Evolutionary conservation across 2,888 invertebrate genomes (phyloP), one percentile per base, ranked within the genome.

Genomic region (Leucophenga montana): DNA sequence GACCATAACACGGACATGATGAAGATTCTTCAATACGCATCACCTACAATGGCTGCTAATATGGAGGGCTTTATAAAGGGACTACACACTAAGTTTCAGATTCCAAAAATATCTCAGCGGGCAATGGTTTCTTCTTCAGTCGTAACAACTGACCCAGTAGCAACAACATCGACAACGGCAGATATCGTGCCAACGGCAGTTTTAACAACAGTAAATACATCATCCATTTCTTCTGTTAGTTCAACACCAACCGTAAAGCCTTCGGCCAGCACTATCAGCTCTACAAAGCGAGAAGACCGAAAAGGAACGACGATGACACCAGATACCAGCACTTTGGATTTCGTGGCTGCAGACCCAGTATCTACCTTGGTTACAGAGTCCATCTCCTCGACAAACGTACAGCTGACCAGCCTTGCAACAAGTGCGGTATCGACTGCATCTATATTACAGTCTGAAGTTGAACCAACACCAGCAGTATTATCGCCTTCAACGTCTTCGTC

Each of bases 41-140:
- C 92, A 62, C 86, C 89, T 1, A 89, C 90, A 56, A 90, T 92
- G 86, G 92, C 93, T 2, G 91, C 93, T 18, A 86, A 78, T 68
- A 92, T 94, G 81, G 95, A 95, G 82, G 93, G 94, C 11, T 90
- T 94, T 68, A 94, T 94, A 80, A 95, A 95, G 83, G 93, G 94
- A 11, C 88, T 94, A 46, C 93, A 95, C 80, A 93, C 93, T 69
- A 95, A 95, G 84, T 96, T 95, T 89, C 96, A 96, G 90, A 96
- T 96, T 82, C 95, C 95, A 0, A 96, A 95, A 88, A 87, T 95
- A 71, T 94, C 94, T 0, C 93, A 93, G 3, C 79, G 88, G 14
- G 71, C 77, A 44, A 13, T 20, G 11, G 20, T 27, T 11, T 11
- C 13, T 56, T 22, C 57, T 14, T n/a, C 44, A 16, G 18, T 20